Evolutionary conservation across 2,797 vertebrate species (phyloP), one percentile per base, ranked within the genome.

Genomic region (Characodon lateralis): DNA sequence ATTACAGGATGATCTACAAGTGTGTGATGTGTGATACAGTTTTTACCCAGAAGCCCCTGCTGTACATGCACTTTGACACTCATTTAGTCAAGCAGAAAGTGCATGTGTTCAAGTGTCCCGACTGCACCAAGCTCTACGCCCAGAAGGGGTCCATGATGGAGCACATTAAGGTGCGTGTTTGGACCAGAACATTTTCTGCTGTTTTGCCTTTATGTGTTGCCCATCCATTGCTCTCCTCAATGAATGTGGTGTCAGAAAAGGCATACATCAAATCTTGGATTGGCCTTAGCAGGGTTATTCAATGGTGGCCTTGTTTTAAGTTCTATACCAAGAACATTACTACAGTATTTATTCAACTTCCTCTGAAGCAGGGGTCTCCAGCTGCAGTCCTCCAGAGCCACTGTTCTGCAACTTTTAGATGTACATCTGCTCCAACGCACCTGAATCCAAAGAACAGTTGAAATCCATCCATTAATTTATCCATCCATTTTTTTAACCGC

Each of bases 1-100:
- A 26, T 50, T 59, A 48, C 93, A 99, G 98, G 90, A 97, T 98
- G 95, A 99, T 99, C 92, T 98, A 97, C 94, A 99, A 99, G 90
- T 99, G 98, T 4, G 98, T 98, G n/a, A 97, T 99, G 98, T 99
- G 98, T 0, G 97, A 98, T 85, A 99, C 98, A 0, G 98, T 99
- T 73, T 99, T 99, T 89, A 99, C 98, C 66, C 98, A 99, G 87
- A 99, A 99, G 78, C 96, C 97, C 13, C 87, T 99, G 94, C 97
- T 99, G 35, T 97, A 96, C 76, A 96, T 97, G 70, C 97, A 99
- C 92, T 98, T 99, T 0, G 98, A 99, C 91, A 98, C 97, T 86
- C 98, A 99, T 73, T 84, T 99, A 89, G 93, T 96, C 71, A 98
- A 97, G 79, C 98, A 99, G 86, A 97, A 98, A 51, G 97, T 98